Base-by-base conservation (phyloP, 2,888 invertebrate genomes). In the Drosophila meridionalis region DNA sequence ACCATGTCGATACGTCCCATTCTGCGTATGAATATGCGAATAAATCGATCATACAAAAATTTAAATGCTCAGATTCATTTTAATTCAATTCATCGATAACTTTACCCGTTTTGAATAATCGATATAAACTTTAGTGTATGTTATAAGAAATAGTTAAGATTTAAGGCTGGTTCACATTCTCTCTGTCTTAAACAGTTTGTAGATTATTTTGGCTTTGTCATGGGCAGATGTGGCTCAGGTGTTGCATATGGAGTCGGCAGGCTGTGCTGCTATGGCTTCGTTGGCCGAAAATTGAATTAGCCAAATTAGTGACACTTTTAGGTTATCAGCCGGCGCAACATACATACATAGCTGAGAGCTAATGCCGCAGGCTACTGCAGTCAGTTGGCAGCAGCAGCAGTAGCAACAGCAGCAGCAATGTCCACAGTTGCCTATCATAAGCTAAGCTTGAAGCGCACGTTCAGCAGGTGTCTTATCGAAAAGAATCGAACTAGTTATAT, bases 271-370 rank as follows among this genome's bases (percentile, higher is more conserved):
- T 88, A 78, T 42, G 89, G 89, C 84, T 84, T 84, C 89, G 47
- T 30, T 66, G 30, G 42, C 66, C 61, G 56, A 81, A 87, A 89
- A 86, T 86, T 87, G 73, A 89, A 86, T 86, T 86, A 86, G 52
- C 69, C 82, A 72, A 86, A 87, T 87, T 87, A 87, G 76, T 26
- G 74, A 68, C 90, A 87, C 90, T 87, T 87, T 88, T 90, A 80
- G 65, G 87, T 86, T 73, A 77, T 87, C 87, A 38, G 53, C 6
- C 30, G 8, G 9, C 36, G 38, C 64, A 66, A 82, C 82, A 84
- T 52, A 20, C 20, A 83, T 42, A 48, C 48, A 48, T 83, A 85
- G 80, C 56, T 59, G 56, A 32, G 43, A 32, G 47, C 53, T 55
- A n/a, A 52, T 65, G 43, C 6, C 48, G 3, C 14, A 26, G 14